These are phyloP conservation scores for Neocrepidodera transversa DNA, from an alignment of 2,888 invertebrate species.

Conservation along the genomic window DNA sequence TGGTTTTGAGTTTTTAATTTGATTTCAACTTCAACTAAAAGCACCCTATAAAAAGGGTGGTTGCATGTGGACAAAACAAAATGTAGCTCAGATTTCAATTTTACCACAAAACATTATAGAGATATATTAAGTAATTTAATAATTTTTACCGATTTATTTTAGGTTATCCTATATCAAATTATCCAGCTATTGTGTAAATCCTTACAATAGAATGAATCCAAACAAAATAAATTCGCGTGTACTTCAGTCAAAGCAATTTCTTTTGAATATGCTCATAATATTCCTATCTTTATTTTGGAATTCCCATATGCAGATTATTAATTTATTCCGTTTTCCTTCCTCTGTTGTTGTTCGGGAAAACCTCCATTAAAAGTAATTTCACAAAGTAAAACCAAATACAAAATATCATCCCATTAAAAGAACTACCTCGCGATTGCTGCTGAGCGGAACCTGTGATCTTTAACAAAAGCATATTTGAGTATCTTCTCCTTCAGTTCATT, in stretches of 20 bases:
- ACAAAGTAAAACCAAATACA: conserved; percentile 48
- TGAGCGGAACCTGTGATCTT: conserved; percentile 47
- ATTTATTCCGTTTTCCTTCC: conserved; percentile 28
- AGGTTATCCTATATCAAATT: background rate
- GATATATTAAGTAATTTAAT: background rate
- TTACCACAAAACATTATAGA: background rate
- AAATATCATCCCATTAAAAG: conserved; percentile 48
- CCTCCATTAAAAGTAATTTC: conserved; percentile 44
- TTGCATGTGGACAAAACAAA: conserved; percentile 1
- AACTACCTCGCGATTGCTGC: conserved; percentile 39
- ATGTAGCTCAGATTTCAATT: conserved; percentile 5
- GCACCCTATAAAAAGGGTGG: conserved; percentile 2
- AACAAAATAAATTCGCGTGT: conserved; percentile 10
- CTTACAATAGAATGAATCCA: conserved; percentile 4
- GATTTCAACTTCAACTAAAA: conserved; percentile 29
- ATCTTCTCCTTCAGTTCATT: conserved; percentile 54
- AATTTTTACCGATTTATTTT: background rate
- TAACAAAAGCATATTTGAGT: conserved; percentile 52
- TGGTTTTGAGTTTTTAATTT: conserved; percentile 30
- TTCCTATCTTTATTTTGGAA: conserved; percentile 25
- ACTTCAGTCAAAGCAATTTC: conserved; percentile 17
- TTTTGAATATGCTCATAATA: conserved; percentile 20
- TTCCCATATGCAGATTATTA: conserved; percentile 33
- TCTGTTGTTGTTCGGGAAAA: conserved; percentile 29
- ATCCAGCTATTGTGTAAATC: conserved; percentile 4